phyloP scores from a whole-genome alignment of 2,113 vertebrate species.

The Capra hircus region DNA sequence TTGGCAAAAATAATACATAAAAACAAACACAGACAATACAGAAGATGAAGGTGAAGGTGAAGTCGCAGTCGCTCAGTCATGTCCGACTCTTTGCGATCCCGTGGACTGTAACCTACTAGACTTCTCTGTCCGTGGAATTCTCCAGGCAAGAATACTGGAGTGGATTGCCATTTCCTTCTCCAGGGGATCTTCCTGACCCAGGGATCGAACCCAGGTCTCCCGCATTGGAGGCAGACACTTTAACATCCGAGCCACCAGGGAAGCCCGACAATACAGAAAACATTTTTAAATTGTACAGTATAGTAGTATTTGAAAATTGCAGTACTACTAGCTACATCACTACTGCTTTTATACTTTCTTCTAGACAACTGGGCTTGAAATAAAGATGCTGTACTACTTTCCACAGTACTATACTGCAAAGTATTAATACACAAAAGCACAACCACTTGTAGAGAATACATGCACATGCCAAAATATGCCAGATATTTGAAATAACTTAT shows the following conservation, averaged over 20 bases:
- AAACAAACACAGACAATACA: background rate
- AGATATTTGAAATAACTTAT: background rate
- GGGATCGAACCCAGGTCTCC: too few relatives aligned
- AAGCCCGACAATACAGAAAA: background rate
- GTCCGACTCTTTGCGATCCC: too few relatives aligned
- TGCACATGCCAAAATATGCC: background rate
- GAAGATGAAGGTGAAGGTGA: background rate
- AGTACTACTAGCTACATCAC: background rate
- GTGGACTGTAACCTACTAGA: too few relatives aligned
- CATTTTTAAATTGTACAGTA: background rate
- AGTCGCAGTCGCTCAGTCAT: too few relatives aligned
- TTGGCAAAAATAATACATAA: background rate
- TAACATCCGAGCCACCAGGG: too few relatives aligned
- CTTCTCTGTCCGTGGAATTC: too few relatives aligned
- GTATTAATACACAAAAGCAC: background rate
- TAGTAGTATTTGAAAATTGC: background rate
- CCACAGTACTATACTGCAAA: background rate
- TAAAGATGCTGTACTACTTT: background rate
- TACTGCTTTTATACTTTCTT: background rate
- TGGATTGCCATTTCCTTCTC: too few relatives aligned
- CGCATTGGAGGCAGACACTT: too few relatives aligned
- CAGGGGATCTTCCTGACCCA: too few relatives aligned
- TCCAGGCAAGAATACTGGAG: too few relatives aligned
- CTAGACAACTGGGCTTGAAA: background rate
- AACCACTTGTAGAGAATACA: background rate